Conservation (phyloP, 2,888 invertebrate species). For the Limnephilus lunatus region DNA sequence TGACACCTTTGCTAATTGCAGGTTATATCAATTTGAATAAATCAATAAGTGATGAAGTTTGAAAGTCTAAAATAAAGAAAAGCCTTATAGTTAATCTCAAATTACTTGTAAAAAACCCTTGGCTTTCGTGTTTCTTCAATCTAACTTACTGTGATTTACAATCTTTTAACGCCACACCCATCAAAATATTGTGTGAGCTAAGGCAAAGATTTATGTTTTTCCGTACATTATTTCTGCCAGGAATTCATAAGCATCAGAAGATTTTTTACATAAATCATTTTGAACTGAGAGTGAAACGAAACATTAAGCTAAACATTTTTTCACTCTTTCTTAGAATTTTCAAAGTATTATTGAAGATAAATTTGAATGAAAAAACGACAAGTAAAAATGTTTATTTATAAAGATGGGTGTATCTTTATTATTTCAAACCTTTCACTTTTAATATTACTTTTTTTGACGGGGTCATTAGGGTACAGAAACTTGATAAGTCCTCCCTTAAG, state of each 20-base stretch:
- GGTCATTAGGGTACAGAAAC: neutral
- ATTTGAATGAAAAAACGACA: neutral
- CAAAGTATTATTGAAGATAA: neutral
- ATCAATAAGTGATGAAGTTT: too few species aligned
- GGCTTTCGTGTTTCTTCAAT: neutral
- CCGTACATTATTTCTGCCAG: neutral
- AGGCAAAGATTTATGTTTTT: neutral
- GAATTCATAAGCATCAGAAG: neutral
- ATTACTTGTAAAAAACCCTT: neutral
- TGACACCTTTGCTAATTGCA: neutral
- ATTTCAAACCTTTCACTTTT: neutral
- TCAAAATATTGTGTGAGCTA: neutral
- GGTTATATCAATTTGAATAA: neutral
- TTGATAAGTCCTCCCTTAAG: neutral
- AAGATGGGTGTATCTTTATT: neutral
- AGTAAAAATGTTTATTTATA: neutral
- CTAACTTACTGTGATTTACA: neutral
- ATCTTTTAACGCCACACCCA: too few species aligned
- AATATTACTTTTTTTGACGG: neutral
- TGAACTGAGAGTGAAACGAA: neutral
- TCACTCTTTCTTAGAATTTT: neutral
- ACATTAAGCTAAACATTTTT: neutral
- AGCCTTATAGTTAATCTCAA: neutral
- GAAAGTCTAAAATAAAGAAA: too few species aligned
- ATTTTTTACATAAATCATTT: neutral